Conservation (phyloP, 2,113 vertebrate genomes). For the Empidonax traillii region DNA sequence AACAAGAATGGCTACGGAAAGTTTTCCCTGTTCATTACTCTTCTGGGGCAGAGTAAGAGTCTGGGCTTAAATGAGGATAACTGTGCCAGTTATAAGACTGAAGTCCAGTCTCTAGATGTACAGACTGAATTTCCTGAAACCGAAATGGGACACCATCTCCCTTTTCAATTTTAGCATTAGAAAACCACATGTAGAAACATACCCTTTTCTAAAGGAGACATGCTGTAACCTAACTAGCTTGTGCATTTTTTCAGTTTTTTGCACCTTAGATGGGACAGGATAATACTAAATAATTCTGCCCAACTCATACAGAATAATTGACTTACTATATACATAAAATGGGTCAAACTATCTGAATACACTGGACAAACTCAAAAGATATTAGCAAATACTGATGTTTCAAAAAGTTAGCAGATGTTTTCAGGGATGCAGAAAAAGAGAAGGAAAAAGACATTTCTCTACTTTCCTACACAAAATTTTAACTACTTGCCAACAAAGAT, state of each 20-base stretch:
- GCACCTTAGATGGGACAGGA: background rate
- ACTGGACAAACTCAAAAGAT: slow-evolving; percentile 41
- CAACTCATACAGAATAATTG: background rate
- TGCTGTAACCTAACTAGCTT: background rate
- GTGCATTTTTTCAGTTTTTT: background rate
- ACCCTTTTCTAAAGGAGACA: background rate
- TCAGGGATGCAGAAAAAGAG: background rate
- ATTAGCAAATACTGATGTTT: background rate
- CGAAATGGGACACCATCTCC: background rate
- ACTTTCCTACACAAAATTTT: background rate
- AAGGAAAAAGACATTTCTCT: background rate
- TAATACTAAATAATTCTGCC: background rate
- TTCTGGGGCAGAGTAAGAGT: background rate
- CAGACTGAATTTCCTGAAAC: background rate
- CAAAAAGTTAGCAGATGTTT: background rate
- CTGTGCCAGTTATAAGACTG: background rate
- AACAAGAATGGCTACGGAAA: background rate
- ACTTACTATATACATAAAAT: background rate
- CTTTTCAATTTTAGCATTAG: background rate
- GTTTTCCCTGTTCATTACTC: background rate
- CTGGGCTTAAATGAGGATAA: background rate
- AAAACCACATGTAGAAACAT: background rate
- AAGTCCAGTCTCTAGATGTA: background rate
- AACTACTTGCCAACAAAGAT: background rate
- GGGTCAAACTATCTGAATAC: slow-evolving; percentile 42